Conservation (phyloP, 2,797 vertebrate genomes). For the Eutrigla gurnardus region DNA sequence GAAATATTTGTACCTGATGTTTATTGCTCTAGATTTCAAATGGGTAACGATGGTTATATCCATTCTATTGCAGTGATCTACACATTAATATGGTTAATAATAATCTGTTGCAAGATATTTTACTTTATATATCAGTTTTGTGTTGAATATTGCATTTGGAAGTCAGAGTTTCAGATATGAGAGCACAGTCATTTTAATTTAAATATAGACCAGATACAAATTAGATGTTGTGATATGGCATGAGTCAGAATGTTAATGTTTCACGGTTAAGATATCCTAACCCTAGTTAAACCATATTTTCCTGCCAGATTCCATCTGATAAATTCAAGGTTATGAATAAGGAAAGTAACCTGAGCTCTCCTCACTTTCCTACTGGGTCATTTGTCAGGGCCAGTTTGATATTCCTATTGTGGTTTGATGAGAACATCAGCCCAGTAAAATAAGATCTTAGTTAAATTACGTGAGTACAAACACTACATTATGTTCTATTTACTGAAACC, state of each 20-base stretch:
- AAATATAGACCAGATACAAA: conserved; percentile 15
- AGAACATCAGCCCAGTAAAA: not conserved
- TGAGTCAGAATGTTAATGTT: not conserved
- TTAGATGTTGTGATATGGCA: not conserved
- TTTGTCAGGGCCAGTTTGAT: conserved; percentile 20
- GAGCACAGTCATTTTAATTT: not conserved
- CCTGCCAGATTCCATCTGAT: not conserved
- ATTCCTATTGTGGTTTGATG: not conserved
- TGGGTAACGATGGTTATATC: conserved; percentile 8
- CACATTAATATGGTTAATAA: conserved; percentile 2
- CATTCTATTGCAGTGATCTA: not conserved
- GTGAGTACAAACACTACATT: not conserved
- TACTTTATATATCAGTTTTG: not conserved
- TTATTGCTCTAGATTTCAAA: conserved; percentile 43
- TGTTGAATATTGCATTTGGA: conserved; percentile 3
- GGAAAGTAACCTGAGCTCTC: not conserved
- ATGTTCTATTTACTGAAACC: not conserved
- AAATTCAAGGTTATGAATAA: conserved; percentile 7
- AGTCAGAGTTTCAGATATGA: not conserved
- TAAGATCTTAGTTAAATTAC: not conserved
- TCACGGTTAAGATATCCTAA: not conserved
- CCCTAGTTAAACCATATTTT: not conserved
- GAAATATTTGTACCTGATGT: conserved; percentile 31
- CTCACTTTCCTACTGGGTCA: conserved; percentile 5
- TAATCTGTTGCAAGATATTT: conserved; percentile 1